A percentile compares a stretch with the other conserved stretches of the same genome.
Evolutionary conservation across 2,113 vertebrate genomes (phyloP).

Genomic region (Brachypodius melanocephalos): DNA sequence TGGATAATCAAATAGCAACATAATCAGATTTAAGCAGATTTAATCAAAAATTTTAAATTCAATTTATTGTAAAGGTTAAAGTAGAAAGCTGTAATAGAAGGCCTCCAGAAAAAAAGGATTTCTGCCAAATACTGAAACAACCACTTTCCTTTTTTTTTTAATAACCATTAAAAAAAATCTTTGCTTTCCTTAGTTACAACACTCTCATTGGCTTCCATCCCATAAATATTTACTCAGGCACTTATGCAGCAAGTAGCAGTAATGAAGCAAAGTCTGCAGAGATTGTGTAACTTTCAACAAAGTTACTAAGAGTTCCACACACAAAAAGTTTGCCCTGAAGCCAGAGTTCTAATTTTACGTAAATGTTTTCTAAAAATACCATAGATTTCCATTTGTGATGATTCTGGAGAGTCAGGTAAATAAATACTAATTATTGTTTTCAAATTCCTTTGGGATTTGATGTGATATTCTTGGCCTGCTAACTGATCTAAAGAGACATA

Average conservation of each 20-base stretch:
- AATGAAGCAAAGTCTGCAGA: not conserved
- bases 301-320: not conserved
- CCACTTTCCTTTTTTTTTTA: not conserved
- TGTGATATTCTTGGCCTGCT: not conserved
- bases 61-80: not conserved
- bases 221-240: constrained; percentile 52
- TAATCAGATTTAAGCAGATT: not conserved
- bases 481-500: not conserved
- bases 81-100: not conserved
- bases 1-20: not conserved
- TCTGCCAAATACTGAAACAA: constrained; percentile 9
- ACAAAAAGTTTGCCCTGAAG: not conserved
- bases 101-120: not conserved
- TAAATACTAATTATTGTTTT: not conserved
- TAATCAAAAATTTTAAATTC: not conserved
- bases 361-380: not conserved
- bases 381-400: not conserved
- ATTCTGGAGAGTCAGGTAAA: not conserved
- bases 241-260: constrained; percentile 16
- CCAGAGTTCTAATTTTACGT: not conserved
- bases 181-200: constrained; percentile 44
- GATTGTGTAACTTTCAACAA: constrained; percentile 12
- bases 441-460: not conserved
- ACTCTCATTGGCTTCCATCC: constrained; percentile 7
- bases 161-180: not conserved